These are phyloP conservation scores for Drosophila kohkoa DNA, from an alignment of 1,140 invertebrate species.

Conservation along the genomic window DNA sequence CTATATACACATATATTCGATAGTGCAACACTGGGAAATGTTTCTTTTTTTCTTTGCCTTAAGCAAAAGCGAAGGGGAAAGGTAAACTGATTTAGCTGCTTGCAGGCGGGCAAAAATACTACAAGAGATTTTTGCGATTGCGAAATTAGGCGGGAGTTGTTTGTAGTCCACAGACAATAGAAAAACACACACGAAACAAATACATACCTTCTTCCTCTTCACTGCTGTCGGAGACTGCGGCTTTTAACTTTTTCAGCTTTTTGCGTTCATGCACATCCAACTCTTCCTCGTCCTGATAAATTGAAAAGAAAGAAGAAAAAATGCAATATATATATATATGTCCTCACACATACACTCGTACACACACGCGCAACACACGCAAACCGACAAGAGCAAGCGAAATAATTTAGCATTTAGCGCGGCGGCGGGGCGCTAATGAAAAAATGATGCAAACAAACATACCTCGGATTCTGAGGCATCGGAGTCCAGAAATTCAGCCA, in stretches of 20 bases:
- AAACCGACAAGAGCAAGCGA: conserved; percentile 16
- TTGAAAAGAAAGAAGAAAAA: conserved; percentile 22
- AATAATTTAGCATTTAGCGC: conserved; percentile 17
- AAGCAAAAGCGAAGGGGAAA: neutral
- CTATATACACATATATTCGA: neutral
- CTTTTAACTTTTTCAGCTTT: conserved; percentile 88
- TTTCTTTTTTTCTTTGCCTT: neutral
- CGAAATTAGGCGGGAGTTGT: conserved; percentile 10
- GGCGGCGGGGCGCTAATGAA: too few species aligned
- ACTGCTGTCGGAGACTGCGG: conserved; percentile 88
- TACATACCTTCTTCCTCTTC: conserved; percentile 87
- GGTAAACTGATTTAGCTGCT: neutral
- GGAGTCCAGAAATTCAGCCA: conserved; percentile 93
- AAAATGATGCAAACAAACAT: conserved; percentile 12
- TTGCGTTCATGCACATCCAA: conserved; percentile 88
- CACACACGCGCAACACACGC: conserved; percentile 42
- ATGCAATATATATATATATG: conserved; percentile 29
- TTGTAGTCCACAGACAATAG: too few species aligned
- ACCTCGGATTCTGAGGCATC: conserved; percentile 94
- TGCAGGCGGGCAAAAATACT: neutral
- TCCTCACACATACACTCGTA: conserved; percentile 20
- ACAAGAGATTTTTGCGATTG: neutral
- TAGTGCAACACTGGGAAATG: neutral
- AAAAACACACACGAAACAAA: conserved; percentile 22
- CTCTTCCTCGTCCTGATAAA: conserved; percentile 87